Percentiles rank a stretch among this genome's conserved stretches.
Evolutionary conservation across 1,140 invertebrate genomes (phyloP).

Genomic region (Pseudomyrmex sp.): DNA sequence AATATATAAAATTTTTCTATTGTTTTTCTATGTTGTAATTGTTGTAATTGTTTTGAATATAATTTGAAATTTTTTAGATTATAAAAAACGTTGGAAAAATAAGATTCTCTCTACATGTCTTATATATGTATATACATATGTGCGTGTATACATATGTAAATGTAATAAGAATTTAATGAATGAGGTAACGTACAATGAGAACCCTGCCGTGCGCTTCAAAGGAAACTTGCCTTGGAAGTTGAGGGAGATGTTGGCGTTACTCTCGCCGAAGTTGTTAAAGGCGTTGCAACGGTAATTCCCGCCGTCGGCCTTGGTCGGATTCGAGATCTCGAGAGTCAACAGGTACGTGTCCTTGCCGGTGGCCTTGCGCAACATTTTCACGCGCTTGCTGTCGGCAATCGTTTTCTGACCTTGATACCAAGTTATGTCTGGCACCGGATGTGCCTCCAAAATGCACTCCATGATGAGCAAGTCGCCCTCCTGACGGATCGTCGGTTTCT

Average conservation of each 20-base stretch:
- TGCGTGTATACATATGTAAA: background rate
- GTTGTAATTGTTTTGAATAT: background rate
- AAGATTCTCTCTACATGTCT: too few species aligned
- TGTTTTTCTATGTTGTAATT: background rate
- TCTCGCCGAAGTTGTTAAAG: slow-evolving; percentile 98
- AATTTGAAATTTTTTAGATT: background rate
- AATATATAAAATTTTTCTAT: background rate
- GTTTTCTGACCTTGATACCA: slow-evolving; percentile 96
- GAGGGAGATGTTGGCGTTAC: slow-evolving; percentile 99
- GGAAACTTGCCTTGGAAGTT: slow-evolving; percentile 97
- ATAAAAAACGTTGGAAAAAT: too few species aligned
- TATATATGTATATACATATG: too few species aligned
- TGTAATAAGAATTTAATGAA: background rate
- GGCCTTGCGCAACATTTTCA: slow-evolving; percentile 94
- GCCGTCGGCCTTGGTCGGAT: slow-evolving; percentile 97
- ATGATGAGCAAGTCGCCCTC: slow-evolving; percentile 97
- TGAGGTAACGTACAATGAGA: slow-evolving; percentile 35
- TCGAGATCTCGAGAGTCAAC: slow-evolving; percentile 95
- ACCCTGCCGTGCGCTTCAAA: slow-evolving; percentile 47
- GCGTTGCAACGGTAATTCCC: slow-evolving; percentile 99
- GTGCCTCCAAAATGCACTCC: slow-evolving; percentile 97
- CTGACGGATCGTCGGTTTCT: slow-evolving; percentile 98
- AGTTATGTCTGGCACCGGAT: slow-evolving; percentile 97
- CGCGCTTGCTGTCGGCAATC: slow-evolving; percentile 92
- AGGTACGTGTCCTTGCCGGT: slow-evolving; percentile 95